Base-by-base conservation (phyloP, 2,888 invertebrate species). In the Sinodicranocentrus sp. region DNA sequence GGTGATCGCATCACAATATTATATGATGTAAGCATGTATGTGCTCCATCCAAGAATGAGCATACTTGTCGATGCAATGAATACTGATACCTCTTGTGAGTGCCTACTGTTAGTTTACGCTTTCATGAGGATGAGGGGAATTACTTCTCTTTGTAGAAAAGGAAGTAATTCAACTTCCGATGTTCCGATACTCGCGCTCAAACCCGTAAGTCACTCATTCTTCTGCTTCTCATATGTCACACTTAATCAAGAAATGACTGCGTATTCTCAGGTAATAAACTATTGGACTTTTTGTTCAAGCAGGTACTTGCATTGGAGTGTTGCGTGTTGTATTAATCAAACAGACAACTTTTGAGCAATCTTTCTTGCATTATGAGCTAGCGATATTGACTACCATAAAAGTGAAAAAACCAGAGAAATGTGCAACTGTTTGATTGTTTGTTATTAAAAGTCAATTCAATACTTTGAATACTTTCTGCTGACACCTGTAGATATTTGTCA, bases 91-190 rank as follows among this genome's bases (percentile, higher is more conserved):
- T 10, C 25, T 19, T 65, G 19, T n/a, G 6, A n/a, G 33, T 65
- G 21, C 13, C 23, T 10, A 48, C 3, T 67, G 19, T 23, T 25
- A 19, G n/a, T 44, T 67, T 25, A 8, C 13, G 39, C 44, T 8
- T 48, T 15, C 13, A 61, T 33, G 23, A 71, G 72, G 21, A 26
- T 54, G 28, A 72, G 73, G 72, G 72, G 54, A 25, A 72, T 65
- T 78, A 33, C 10, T 33, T 33, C 33, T 54, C 33, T 59, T 65
- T 79, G 15, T 52, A 28, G 43, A 59, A 52, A 73, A 61, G 73
- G 82, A 82, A 82, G 73, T 82, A 72, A 68, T 75, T 67, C 73
- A 75, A 73, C 82, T 82, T 82, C 82, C 75, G 73, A 75, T 54
- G 13, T 23, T 10, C 2, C n/a, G 13, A 6, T 68, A 17, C 70